Base-by-base conservation (phyloP, 2,797 vertebrate genomes). In the Malurus splendens region DNA sequence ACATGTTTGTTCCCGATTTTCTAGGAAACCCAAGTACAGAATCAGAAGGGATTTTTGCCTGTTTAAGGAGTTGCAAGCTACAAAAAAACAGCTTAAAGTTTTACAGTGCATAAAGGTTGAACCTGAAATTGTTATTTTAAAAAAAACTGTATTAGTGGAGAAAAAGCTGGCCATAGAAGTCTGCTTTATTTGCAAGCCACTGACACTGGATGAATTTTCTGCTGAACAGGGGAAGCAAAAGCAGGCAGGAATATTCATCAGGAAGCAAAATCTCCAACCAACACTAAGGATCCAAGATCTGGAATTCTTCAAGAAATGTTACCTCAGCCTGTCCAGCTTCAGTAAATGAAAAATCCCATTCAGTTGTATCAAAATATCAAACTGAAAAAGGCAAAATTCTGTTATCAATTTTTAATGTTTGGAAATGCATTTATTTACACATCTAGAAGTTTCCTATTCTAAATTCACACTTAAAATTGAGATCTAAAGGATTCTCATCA, bases 131-230 rank as follows among this genome's bases (percentile, higher is more conserved):
- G 18, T 11, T 71, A 22, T 55, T 90, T 91, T 18, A 12, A 75
- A 80, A 80, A 32, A n/a, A 28, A 4, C 13, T 55, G 0, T 7
- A 18, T 38, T 72, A 55, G 6, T 30, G 44, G 22, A 57, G 9
- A 45, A 73, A 72, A 82, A 42, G 5, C 6, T 45, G 18, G 4
- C 6, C 3, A 3, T 8, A 2, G 9, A 38, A 1, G 0, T 42
- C 61, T 72, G 18, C 50, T 5, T 32, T 60, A 30, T 18, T 36
- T 88, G 16, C 24, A 79, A 88, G 7, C 30, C 45, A 50, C 9
- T 5, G 7, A 70, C 33, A 24, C 6, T 59, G 32, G 57, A 55
- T 41, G 28, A 25, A 52, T 56, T 79, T 84, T 72, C 23, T 54
- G 12, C 15, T 72, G 66, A 75, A 41, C 5, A 41, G 1, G 5